phyloP scores from a whole-genome alignment of 2,113 vertebrate species.

The Rhea pennata region DNA sequence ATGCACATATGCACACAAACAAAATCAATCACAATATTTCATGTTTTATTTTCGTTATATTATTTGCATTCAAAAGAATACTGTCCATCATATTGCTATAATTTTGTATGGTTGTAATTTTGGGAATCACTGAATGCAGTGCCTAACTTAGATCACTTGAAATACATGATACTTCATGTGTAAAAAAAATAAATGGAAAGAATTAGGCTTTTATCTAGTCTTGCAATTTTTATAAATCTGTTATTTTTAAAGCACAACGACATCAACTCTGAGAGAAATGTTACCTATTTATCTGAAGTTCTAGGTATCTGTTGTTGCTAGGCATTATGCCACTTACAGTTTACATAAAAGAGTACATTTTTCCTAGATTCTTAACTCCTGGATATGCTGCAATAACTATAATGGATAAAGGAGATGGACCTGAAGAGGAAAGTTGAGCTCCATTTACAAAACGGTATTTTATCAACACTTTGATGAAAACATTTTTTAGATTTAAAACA shows the following conservation, averaged over 20 bases:
- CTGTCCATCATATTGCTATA: neutral
- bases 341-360: neutral
- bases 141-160: neutral
- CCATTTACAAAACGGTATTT: neutral
- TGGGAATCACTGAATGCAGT: neutral
- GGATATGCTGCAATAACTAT: neutral
- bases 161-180: neutral
- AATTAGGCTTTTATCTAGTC: neutral
- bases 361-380: neutral
- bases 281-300: neutral
- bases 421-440: neutral
- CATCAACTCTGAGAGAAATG: neutral
- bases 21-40: constrained; percentile 23
- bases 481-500: neutral
- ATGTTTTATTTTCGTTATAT: constrained; percentile 20
- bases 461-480: neutral
- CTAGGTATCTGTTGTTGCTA: neutral
- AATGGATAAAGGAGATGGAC: neutral
- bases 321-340: neutral
- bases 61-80: constrained; percentile 18
- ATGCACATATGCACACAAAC: neutral
- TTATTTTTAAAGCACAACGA: neutral
- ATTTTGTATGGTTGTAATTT: neutral
- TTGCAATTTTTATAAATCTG: neutral
- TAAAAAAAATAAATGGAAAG: neutral